Evolutionary conservation across 2,113 vertebrate genomes (phyloP), one percentile per base, ranked within the genome.

Genomic region (Sterna hirundo): DNA sequence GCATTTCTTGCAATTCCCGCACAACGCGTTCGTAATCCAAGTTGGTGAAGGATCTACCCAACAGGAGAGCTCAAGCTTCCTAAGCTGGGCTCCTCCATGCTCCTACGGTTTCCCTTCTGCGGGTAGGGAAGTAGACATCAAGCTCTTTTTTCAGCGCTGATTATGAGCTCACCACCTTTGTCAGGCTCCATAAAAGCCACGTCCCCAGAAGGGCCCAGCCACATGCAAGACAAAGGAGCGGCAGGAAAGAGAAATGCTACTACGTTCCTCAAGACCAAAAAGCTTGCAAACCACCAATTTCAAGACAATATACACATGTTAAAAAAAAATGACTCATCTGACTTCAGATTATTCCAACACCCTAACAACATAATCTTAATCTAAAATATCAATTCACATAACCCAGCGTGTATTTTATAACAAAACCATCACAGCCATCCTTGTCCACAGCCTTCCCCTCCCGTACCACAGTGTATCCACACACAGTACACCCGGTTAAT

Each of bases 1-100:
- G 38, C 30, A 13, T 13, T 70, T 69, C 61, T 40, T 25, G 29
- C 49, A 83, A 13, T 34, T 75, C 69, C 80, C 19, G 15, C 49
- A 15, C 25, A 27, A 52, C 34, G 9, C 4, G 9, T 23, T 30
- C 2, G 0, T 4, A n/a, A 21, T 20, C 16, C 30, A 25, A 38
- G 61, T 1, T 60, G 30, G 54, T 29, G 34, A 27, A 38, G 20
- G 42, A 69, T 19, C 64, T 7, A 19, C 25, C 29, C 27, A 40
- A 36, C 3, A 46, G 21, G 54, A 47, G 2, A 68, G 66, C 68
- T 47, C 38, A 42, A 25, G 47, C 9, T 25, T 66, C 65, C 29
- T 23, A 30, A 49, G 27, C 6, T 34, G 27, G 26, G 30, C 54
- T 36, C 26, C 52, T 55, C 66, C 26, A 23, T 2, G 9, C 6